These are phyloP conservation scores for Nephotettix cincticeps DNA, from an alignment of 1,140 invertebrate species.

Conservation along the genomic window DNA sequence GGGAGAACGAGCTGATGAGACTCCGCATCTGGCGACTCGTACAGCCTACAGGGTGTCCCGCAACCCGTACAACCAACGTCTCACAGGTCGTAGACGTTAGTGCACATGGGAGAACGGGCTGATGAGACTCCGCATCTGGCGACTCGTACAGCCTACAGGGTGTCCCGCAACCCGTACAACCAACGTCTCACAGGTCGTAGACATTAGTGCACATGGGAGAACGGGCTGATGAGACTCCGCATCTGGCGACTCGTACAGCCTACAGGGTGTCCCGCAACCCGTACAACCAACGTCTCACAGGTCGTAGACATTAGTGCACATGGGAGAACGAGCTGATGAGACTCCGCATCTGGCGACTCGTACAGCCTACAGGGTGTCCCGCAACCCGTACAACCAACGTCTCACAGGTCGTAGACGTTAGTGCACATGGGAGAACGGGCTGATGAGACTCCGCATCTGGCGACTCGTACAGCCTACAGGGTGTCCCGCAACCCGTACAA, in stretches of 20 bases:
- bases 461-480: not conserved
- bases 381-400: no score
- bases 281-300: no score
- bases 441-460: constrained; percentile 2
- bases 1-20: constrained; percentile 7
- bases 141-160: not conserved
- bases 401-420: no score
- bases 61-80: no score
- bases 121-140: not conserved
- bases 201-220: constrained; percentile 13
- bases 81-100: not conserved
- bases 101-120: constrained; percentile 6
- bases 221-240: constrained; percentile 8
- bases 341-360: no score
- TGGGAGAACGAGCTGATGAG: not conserved
- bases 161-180: no score
- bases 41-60: not conserved
- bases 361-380: not conserved
- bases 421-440: not conserved
- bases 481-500: no score
- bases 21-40: not conserved
- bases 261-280: no score
- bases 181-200: not conserved
- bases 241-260: not conserved
- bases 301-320: constrained; percentile 8